Conservation (phyloP, 2,113 vertebrate species). For the Oncorhynchus kisutch region DNA sequence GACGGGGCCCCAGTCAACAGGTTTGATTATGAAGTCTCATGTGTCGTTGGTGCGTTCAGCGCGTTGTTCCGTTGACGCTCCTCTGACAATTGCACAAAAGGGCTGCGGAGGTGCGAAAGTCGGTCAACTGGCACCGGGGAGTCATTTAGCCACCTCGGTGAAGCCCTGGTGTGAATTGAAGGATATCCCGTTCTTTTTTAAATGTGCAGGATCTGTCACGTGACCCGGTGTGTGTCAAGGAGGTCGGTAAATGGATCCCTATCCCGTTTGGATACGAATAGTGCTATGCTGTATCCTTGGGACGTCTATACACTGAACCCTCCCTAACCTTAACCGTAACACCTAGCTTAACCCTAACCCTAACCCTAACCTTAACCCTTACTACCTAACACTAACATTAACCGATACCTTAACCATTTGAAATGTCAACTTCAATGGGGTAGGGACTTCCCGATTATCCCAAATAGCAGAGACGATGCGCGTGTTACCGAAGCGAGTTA, state of each 20-base stretch:
- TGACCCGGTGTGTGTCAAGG: constrained; percentile 56
- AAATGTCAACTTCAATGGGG: no score
- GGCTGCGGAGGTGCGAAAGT: constrained; percentile 46
- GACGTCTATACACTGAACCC: no score
- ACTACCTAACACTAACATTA: no score
- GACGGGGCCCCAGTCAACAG: constrained; percentile 17
- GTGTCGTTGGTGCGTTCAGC: not conserved
- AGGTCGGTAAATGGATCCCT: constrained; percentile 60
- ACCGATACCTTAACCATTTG: no score
- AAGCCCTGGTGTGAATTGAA: constrained; percentile 51
- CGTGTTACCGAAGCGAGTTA: not conserved
- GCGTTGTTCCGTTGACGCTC: constrained; percentile 1
- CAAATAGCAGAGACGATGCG: not conserved
- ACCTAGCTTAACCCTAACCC: no score
- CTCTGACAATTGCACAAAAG: constrained; percentile 20
- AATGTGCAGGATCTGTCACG: constrained; percentile 69
- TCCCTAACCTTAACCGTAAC: no score
- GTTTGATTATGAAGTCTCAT: not conserved
- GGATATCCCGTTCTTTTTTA: constrained; percentile 50
- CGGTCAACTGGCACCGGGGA: constrained; percentile 40
- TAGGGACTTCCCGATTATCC: no score
- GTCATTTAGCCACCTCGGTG: constrained; percentile 38
- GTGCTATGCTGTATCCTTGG: no score
- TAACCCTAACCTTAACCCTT: no score
- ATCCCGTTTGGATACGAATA: constrained; percentile 13